Evolutionary conservation across 1,140 invertebrate species (phyloP).

Genomic region (Gerris buenoi): DNA sequence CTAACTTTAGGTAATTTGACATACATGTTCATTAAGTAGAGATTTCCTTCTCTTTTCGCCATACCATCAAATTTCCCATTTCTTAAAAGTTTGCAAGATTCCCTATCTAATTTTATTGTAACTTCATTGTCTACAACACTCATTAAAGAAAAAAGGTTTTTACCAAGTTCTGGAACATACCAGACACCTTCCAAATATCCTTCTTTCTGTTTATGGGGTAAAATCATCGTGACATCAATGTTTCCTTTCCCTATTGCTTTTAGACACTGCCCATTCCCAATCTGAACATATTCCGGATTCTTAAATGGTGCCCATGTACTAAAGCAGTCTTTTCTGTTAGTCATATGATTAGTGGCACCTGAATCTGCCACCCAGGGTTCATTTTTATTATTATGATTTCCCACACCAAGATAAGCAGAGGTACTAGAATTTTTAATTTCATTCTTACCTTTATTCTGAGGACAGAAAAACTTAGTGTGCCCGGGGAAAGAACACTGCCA

Average conservation of each 20-base stretch:
- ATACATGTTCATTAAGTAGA: not conserved
- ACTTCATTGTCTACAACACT: not conserved
- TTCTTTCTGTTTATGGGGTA: slow-evolving; percentile 14
- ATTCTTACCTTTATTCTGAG: not conserved
- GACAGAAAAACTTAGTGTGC: not conserved
- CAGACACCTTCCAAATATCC: slow-evolving; percentile 27
- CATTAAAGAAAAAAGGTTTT: slow-evolving; percentile 2
- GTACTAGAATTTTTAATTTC: not conserved
- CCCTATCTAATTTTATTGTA: not conserved
- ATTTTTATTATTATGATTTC: not conserved
- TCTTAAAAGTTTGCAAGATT: not conserved
- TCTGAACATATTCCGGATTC: slow-evolving; percentile 9
- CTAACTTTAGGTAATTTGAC: not conserved
- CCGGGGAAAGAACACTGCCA: slow-evolving; percentile 6
- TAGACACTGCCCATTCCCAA: slow-evolving; percentile 21
- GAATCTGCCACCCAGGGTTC: not conserved
- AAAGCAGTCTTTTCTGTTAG: not conserved
- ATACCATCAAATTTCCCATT: not conserved
- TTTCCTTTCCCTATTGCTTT: slow-evolving; percentile 18
- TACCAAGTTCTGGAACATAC: slow-evolving; percentile 10
- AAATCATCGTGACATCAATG: slow-evolving; percentile 19
- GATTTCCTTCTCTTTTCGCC: not conserved
- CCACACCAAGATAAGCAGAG: not conserved
- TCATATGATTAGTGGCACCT: not conserved
- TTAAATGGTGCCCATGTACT: slow-evolving; percentile 12